Evolutionary conservation across 2,888 invertebrate genomes (phyloP), one percentile per base, ranked within the genome.

Genomic region (Phengaris arion): DNA sequence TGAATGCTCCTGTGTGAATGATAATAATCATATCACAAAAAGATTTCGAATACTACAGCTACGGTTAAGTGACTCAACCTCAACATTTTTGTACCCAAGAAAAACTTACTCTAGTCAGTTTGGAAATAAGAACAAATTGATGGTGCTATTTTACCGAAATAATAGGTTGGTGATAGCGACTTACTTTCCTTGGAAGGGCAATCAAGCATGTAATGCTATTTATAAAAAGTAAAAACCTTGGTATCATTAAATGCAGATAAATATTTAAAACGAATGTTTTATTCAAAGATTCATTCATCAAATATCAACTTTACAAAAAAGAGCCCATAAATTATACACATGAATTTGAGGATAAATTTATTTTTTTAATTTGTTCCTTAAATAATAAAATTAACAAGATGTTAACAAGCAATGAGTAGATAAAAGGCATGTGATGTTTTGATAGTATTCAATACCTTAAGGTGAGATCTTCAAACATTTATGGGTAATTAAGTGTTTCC

Each of bases 331-430:
- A 45, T 64, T 12, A 64, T 45, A 52, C 15, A 54, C 35, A 72
- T 72, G 6, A 54, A 13, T 72, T 54, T 22, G 54, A 15, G 51
- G 12, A 72, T 72, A 54, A 72, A 72, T 72, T 72, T 72, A 72
- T 54, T 72, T 64, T 70, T 69, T 75, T 74, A 77, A 73, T 75
- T 79, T 76, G 68, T 76, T 74, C 76, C 54, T 70, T 70, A 70
- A 70, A 70, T 72, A 72, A 72, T 72, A 72, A 52, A 72, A 72
- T 52, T 52, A 72, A 72, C 72, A 72, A 52, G 54, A 72, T 54
- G 72, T 35, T 54, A 72, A 54, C 54, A 72, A 72, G 54, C 72
- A 72, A 72, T 72, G 54, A 72, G 13, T 72, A 8, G 13, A n/a
- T 54, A 54, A 72, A 51, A 72, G 54, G 51, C 70, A 70, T 70